A percentile compares a stretch with the other conserved stretches of the same genome.
Conservation (phyloP, 1,140 invertebrate genomes). For the Calycopis cecrops region DNA sequence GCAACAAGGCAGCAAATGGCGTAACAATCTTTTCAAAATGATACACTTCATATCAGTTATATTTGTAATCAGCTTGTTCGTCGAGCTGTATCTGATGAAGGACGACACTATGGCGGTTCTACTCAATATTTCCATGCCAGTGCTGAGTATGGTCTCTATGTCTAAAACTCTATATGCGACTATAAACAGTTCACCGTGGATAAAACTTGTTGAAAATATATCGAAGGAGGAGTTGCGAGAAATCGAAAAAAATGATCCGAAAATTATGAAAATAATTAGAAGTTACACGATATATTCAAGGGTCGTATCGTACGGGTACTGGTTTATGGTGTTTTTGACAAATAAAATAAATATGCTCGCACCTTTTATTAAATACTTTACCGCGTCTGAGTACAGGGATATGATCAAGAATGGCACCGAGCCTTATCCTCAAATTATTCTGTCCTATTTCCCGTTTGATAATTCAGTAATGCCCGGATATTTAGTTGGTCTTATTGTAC, state of each 20-base stretch:
- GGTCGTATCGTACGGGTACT: conserved; percentile 40
- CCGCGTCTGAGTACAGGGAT: conserved; percentile 29
- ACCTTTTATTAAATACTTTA: conserved; percentile 40
- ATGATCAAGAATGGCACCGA: conserved; percentile 33
- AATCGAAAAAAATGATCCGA: conserved; percentile 23
- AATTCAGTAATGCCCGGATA: conserved; percentile 43
- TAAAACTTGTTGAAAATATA: conserved; percentile 18
- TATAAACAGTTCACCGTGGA: conserved; percentile 18
- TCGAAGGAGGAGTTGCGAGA: conserved; percentile 28
- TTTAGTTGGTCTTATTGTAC: conserved; percentile 27
- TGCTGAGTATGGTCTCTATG: conserved; percentile 34
- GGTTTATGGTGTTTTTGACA: conserved; percentile 37
- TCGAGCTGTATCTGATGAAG: conserved; percentile 38
- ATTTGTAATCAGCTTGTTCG: conserved; percentile 38
- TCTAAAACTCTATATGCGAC: conserved; percentile 39
- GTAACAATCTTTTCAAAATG: conserved; percentile 28
- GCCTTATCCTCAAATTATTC: conserved; percentile 43
- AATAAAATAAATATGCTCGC: conserved; percentile 28
- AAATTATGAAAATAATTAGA: conserved; percentile 26
- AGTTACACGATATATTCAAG: conserved; percentile 41
- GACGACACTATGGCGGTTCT: conserved; percentile 40
- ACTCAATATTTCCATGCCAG: conserved; percentile 41
- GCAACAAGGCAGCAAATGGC: conserved; percentile 32
- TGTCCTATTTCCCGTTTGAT: conserved; percentile 56
- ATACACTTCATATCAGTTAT: conserved; percentile 34